Conservation (phyloP, 2,888 invertebrate genomes). For the Melanchra persicariae region DNA sequence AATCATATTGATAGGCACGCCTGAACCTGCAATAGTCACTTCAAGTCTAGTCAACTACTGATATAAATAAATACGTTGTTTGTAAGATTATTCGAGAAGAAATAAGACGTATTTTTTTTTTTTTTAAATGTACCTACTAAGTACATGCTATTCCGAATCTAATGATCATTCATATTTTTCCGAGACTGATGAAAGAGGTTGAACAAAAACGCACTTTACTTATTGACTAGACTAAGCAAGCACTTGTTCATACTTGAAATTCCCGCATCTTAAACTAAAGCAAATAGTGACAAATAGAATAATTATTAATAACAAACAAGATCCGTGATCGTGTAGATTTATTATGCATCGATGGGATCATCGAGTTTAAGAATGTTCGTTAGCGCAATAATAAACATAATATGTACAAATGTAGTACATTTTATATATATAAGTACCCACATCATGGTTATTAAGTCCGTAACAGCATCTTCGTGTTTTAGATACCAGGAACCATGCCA, state of each 20-base stretch:
- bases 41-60: too few relatives aligned
- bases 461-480: not conserved
- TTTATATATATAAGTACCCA: too few relatives aligned
- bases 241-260: slow-evolving; percentile 6
- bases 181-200: too few relatives aligned
- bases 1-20: not conserved
- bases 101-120: too few relatives aligned
- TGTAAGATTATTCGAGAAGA: too few relatives aligned
- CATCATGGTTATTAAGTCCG: not conserved
- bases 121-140: too few relatives aligned
- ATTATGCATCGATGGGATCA: slow-evolving; percentile 45
- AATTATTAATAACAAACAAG: slow-evolving; percentile 37
- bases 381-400: not conserved
- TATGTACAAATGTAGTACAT: too few relatives aligned
- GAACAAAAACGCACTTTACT: too few relatives aligned
- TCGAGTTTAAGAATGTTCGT: not conserved
- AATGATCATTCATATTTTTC: too few relatives aligned
- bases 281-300: slow-evolving; percentile 39
- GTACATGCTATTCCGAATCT: too few relatives aligned
- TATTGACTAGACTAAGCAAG: too few relatives aligned
- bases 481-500: not conserved
- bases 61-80: too few relatives aligned
- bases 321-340: slow-evolving; percentile 42
- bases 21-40: not conserved
- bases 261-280: slow-evolving; percentile 28